phyloP scores from a whole-genome alignment of 2,888 invertebrate species.

The Drosophila siamana region DNA sequence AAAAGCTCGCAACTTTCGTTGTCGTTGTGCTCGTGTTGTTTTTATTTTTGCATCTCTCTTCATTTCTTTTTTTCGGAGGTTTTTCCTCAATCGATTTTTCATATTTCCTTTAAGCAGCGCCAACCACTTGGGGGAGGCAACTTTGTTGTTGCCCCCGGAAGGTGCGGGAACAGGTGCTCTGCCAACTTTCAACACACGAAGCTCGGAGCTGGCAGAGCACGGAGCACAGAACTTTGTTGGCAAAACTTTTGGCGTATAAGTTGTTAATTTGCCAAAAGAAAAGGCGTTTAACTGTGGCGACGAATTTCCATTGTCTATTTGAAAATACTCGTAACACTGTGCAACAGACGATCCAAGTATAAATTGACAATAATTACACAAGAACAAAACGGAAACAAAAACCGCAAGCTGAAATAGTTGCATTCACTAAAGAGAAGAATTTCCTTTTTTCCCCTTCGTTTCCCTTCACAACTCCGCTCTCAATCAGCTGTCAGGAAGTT shows the following conservation, averaged over 20 bases:
- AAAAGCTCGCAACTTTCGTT: conserved; percentile 61
- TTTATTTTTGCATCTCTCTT: conserved; percentile 7
- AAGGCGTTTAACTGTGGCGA: conserved; percentile 73
- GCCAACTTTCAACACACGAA: conserved; percentile 58
- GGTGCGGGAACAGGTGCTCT: conserved; percentile 67
- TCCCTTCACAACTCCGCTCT: not conserved
- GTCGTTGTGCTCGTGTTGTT: conserved; percentile 10
- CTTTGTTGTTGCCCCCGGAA: conserved; percentile 64
- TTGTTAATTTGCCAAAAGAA: conserved; percentile 79
- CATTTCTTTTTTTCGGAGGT: conserved; percentile 2
- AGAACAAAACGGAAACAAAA: not conserved
- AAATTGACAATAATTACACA: conserved; percentile 5
- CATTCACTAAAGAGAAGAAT: not conserved
- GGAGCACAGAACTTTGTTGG: conserved; percentile 59
- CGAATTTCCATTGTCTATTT: conserved; percentile 55
- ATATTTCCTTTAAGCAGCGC: conserved; percentile 51
- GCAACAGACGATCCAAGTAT: conserved; percentile 4
- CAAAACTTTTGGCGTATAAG: conserved; percentile 74
- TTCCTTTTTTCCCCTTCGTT: no score
- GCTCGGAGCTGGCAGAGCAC: conserved; percentile 37
- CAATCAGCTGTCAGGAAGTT: not conserved
- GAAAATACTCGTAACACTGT: conserved; percentile 29
- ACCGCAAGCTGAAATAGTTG: not conserved
- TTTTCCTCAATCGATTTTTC: conserved; percentile 62
- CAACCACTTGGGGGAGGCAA: conserved; percentile 50